Base-by-base conservation (phyloP, 1,140 invertebrate genomes). In the Drosophila varians region DNA sequence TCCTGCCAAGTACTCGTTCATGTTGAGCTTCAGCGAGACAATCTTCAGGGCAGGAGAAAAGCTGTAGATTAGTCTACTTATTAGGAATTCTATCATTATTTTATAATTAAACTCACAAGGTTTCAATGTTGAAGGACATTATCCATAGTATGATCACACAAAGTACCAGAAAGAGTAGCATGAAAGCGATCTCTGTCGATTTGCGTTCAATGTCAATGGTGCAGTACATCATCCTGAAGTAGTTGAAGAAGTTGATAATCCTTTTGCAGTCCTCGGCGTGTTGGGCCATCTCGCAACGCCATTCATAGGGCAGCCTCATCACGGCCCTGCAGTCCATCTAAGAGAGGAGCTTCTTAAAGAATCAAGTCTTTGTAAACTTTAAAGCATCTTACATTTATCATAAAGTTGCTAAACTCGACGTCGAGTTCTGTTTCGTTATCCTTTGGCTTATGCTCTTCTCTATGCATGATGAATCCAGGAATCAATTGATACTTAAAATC, bases 1-100 rank as follows among this genome's bases (percentile, higher is more conserved):
- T 1, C 77, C 77, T 7, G 77, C 56, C 16, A 80, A n/a, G 21
- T 80, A 76, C 47, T 80, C 77, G 21, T 65, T 80, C 77, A 80
- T 68, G 2, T 55, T 25, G 9, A 76, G 14, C 14, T 64, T 72
- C 6, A 56, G 1, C 0, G 60, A 48, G 4, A 76, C 26, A 6
- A 80, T 76, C 21, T 68, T 82, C 1, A 80, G 14, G 0, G 55
- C 42, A 0, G 77, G 72, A 0, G 19, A 11, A 46, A 76, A 62
- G 16, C 77, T 80, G 12, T 1, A 6, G 6, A 16, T 6, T n/a
- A 18, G n/a, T 6, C 9, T 8, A 28, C 11, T 23, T 1, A 36
- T 8, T 3, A 3, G 0, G 3, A 31, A 31, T 3, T 4, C 1
- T 31, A 2, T 11, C 0, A 19, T 19, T 3, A 1, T n/a, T 1